Base-by-base conservation (phyloP, 1,140 invertebrate species). In the Thaumetopoea pityocampa region DNA sequence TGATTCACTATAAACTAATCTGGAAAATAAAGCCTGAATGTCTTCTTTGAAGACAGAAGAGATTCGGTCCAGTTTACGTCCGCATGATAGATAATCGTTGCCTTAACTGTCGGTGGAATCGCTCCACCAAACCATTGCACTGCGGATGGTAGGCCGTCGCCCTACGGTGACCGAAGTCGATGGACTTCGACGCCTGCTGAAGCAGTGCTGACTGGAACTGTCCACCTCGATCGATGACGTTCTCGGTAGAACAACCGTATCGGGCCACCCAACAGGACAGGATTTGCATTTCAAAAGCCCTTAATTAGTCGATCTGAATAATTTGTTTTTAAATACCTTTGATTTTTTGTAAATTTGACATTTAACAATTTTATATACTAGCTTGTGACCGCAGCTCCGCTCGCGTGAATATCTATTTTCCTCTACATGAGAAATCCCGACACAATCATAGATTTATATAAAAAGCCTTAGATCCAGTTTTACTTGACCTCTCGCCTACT, bases 21-120 rank as follows among this genome's bases (percentile, higher is more conserved):
- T 47, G 0, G 70, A 71, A 1, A 76, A 42, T 0, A 69, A 71
- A 0, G 61, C 51, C 15, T 68, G 36, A 0, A 74, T 20, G 11
- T 85, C 74, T 22, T 73, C 63, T 22, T 79, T 76, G 45, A 6
- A 61, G 9, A 19, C 42, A 6, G 77, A 5, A 87, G 50, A 2
- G 40, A 9, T 14, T 69, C 53, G 1, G 52, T 49, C 80, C 83
- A 87, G 5, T 33, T 14, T 8, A 16, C 36, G 5, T 24, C 43
- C 2, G 49, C 15, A 30, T 67, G 58, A 11, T 67, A 79, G 20
- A 37, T 65, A n/a, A 82, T 10, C 3, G 48, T 46, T 0, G 51
- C 45, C 26, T 55, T 60, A 57, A 20, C 11, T 49, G 45, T 1
- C 83, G 43, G 34, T 86, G 84, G 17, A 70, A 65, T 2, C 82